These are phyloP conservation scores for Belgica antarctica DNA, from an alignment of 2,888 invertebrate genomes.

Conservation along the genomic window DNA sequence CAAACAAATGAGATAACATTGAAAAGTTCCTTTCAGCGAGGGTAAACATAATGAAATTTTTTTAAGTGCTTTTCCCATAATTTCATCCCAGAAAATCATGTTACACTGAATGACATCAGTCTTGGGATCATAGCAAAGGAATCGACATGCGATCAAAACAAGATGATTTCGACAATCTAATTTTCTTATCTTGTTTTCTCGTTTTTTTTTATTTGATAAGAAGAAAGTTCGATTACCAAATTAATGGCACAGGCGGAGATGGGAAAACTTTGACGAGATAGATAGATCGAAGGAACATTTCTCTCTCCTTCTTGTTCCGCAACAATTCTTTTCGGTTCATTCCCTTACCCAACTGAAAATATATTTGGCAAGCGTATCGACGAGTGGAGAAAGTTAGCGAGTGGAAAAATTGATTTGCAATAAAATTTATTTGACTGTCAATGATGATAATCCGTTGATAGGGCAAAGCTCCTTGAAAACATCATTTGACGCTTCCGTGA, in stretches of 20 bases:
- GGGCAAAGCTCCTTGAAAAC: too few species aligned
- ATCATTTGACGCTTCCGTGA: too few species aligned
- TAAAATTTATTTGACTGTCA: neutral
- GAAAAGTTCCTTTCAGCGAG: neutral
- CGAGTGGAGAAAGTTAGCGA: too few species aligned
- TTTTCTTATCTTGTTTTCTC: neutral
- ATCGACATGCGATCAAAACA: neutral
- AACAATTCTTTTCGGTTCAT: slow-evolving; percentile 10
- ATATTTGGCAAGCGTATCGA: neutral
- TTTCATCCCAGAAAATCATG: slow-evolving; percentile 1
- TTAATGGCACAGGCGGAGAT: neutral
- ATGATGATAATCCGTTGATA: too few species aligned
- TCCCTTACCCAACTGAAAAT: neutral
- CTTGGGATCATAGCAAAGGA: too few species aligned
- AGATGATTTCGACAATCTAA: neutral
- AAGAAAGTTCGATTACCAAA: neutral
- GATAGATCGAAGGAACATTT: too few species aligned
- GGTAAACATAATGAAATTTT: too few species aligned
- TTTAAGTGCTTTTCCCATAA: neutral
- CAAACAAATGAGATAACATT: neutral
- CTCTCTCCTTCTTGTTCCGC: neutral
- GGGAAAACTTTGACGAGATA: neutral
- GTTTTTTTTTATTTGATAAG: neutral
- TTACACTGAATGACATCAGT: neutral
- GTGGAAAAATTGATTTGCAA: neutral